Base-by-base conservation (phyloP, 2,797 vertebrate genomes). In the Galaxias olidus region DNA sequence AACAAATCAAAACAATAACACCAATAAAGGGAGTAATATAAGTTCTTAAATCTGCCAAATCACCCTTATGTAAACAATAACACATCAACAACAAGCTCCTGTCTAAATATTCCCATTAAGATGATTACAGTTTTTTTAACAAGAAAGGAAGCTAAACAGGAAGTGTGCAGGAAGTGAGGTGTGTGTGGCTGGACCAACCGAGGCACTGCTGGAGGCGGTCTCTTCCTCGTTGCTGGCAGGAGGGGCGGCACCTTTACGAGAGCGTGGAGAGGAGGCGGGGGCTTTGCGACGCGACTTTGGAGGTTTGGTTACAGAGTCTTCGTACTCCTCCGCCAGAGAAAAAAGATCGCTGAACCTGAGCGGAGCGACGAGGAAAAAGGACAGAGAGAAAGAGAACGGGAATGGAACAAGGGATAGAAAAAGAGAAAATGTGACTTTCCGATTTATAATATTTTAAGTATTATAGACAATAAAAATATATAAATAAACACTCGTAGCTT, bases 341-440 rank as follows among this genome's bases (percentile, higher is more conserved):
- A 98, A 98, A 17, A 98, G 92, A 66, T 96, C 95, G 0, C 95
- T 97, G 89, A 98, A 98, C 88, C 96, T 96, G 75, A 4, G 53
- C 11, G 10, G 13, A 4, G 12, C 63, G 56, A 48, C 41, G 49
- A 17, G 9, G 61, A 15, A 46, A 4, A 0, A 7, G 0, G 1
- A 18, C 18, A 52, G 68, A 7, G n/a, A 13, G 61, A 7, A 57
- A 12, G 1, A 46, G n/a, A 41, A 4, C 10, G 9, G 49, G 18
- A 53, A 42, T 1, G 19, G 47, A n/a, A 65, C 10, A 17, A 42
- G 42, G 18, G 43, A 19, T 44, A 59, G 40, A 59, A 45, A 1
- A 11, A 9, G 8, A 9, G 18, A 8, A n/a, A 10, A 3, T 47
- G 45, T 10, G 45, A 10, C 3, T 47, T 14, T 47, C 9, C 9